Base-by-base conservation (phyloP, 1,140 invertebrate genomes). In the Zaprionus gabonicus region DNA sequence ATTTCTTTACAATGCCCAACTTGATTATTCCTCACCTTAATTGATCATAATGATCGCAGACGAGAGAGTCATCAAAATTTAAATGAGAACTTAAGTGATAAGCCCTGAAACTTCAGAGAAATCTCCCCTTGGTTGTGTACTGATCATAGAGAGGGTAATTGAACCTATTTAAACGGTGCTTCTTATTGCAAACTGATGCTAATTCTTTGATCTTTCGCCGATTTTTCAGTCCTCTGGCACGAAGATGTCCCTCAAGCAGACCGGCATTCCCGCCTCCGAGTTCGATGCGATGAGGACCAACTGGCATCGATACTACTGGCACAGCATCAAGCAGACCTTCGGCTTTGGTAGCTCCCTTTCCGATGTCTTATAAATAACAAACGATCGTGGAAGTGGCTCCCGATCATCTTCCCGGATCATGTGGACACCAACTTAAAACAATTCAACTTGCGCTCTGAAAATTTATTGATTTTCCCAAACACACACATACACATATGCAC, bases 271-370 rank as follows among this genome's bases (percentile, higher is more conserved):
- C 5, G 84, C 94, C 41, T 94, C 94, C 23, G 97, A 99, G 86
- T 95, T 95, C 64, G 96, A 97, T 27, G 94, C 95, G 53, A 99
- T 98, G 15, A 95, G 94, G 87, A 95, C 96, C 73, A 98, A 99
- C 84, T 99, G 98, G 98, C 95, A 96, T 71, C 94, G 96, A 59
- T 98, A 98, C 93, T 99, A 99, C 92, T 99, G 97, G 95, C 95
- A 98, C 80, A 95, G 97, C 71, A 98, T 99, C 82, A 98, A 97
- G 93, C 95, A 96, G 91, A 96, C 97, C 1, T 99, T 99, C 93
- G 98, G 98, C 38, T 99, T 97, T 93, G 98, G 97, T 28, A 95
- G 95, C 9, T 96, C 96, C 82, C 77, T 93, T 55, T 44, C 77
- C 7, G 83, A 82, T 55, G 41, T 76, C 31, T 91, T 88, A 81